Conservation (phyloP, 2,888 invertebrate species). For the Odontothrips loti region DNA sequence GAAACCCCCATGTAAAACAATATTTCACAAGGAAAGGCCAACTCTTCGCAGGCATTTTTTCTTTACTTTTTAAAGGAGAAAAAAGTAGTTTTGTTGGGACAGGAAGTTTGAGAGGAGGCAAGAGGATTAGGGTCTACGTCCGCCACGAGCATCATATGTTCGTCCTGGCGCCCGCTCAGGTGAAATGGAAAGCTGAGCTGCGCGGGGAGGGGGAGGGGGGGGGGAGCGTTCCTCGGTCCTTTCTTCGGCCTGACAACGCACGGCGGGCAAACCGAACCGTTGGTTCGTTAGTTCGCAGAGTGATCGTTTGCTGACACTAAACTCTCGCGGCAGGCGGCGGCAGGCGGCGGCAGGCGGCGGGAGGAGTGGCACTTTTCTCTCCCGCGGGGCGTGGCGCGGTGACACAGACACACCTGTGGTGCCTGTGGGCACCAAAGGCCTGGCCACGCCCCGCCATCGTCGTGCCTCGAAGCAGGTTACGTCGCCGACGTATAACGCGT, state of each 20-base stretch:
- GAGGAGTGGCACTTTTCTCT: neutral
- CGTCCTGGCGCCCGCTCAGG: neutral
- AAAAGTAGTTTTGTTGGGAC: too few relatives aligned
- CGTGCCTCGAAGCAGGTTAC: neutral
- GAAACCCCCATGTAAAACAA: too few relatives aligned
- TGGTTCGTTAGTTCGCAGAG: neutral
- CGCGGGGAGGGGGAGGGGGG: neutral
- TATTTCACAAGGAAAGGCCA: too few relatives aligned
- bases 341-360: neutral
- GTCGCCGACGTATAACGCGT: neutral
- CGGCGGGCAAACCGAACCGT: neutral
- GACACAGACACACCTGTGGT: neutral
- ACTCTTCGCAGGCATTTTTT: too few relatives aligned
- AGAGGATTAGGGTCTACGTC: neutral
- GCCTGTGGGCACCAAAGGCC: neutral
- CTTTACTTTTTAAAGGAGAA: too few relatives aligned
- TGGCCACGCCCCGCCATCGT: neutral
- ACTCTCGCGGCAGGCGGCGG: neutral
- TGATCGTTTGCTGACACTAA: constrained; percentile 7
- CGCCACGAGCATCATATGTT: neutral
- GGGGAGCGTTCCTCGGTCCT: neutral
- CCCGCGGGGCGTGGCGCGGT: neutral
- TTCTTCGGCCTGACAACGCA: neutral
- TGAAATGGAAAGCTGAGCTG: neutral
- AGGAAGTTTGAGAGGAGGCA: too few relatives aligned